Conservation (phyloP, 30 jellyfish, hydroid and myxozoan genomes). For the Chrysaora quinquecirrha region DNA sequence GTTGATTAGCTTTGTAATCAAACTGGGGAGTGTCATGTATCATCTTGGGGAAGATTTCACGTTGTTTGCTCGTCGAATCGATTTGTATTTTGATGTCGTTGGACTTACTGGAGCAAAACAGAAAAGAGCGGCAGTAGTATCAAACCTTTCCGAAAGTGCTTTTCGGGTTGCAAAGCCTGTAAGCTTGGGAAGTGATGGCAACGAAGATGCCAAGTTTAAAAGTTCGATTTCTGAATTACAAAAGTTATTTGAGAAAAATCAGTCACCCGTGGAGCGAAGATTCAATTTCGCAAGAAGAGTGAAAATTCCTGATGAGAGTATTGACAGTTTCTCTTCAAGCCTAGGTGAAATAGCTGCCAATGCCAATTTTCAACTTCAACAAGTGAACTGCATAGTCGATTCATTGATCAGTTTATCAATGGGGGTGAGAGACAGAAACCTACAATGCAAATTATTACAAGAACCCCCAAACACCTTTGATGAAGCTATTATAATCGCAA, state of each 20-base stretch:
- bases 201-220: not conserved
- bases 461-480: not conserved
- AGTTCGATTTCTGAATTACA: not conserved
- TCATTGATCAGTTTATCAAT: slow-evolving; percentile 5
- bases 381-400: not conserved
- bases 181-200: not conserved
- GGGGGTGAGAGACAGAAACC: slow-evolving; percentile 2
- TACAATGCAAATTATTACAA: slow-evolving; percentile 5
- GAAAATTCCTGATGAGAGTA: slow-evolving; percentile 4
- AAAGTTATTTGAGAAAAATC: slow-evolving; percentile 7
- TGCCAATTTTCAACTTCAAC: not conserved
- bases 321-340: slow-evolving; percentile 9
- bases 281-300: slow-evolving; percentile 1
- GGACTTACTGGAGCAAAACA: not conserved
- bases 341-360: slow-evolving; percentile 5
- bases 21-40: no score
- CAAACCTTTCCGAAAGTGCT: slow-evolving; percentile 2
- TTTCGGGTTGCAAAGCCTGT: not conserved
- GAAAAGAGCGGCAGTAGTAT: not conserved
- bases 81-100: not conserved
- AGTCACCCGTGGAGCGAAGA: slow-evolving; percentile 9
- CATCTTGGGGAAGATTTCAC: slow-evolving; percentile 2
- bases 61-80: slow-evolving; percentile 1
- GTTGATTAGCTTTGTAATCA: no score
- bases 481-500: slow-evolving; percentile 3